A percentile compares a stretch with the other conserved stretches of the same genome.
These are phyloP conservation scores for Phalacrocorax aristotelis DNA, from an alignment of 2,113 vertebrate genomes.

Conservation along the genomic window DNA sequence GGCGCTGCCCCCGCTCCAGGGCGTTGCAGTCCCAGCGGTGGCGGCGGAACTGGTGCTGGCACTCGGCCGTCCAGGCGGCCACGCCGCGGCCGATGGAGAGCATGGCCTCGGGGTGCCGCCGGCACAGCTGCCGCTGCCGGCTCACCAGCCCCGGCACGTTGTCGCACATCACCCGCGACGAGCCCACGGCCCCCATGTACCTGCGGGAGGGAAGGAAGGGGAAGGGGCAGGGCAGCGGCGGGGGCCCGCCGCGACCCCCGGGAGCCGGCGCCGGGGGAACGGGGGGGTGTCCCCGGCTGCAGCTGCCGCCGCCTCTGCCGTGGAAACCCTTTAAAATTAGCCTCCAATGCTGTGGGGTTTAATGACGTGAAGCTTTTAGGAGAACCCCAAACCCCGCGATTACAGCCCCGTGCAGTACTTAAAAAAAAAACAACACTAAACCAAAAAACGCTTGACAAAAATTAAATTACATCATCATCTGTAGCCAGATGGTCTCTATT, in stretches of 20 bases:
- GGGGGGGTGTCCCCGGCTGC: not conserved
- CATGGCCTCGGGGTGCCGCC: constrained; percentile 88
- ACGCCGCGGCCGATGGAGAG: constrained; percentile 73
- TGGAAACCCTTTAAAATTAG: not conserved
- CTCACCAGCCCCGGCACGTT: constrained; percentile 93
- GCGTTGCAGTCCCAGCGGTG: too few species aligned
- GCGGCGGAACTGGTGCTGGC: too few species aligned
- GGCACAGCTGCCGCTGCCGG: constrained; percentile 92
- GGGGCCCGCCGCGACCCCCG: not conserved
- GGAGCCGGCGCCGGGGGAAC: too few species aligned
- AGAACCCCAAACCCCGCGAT: constrained; percentile 22
- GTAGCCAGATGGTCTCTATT: constrained; percentile 80
- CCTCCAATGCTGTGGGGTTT: not conserved
- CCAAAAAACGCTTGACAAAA: constrained; percentile 58
- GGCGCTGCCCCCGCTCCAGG: too few species aligned
- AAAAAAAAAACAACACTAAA: not conserved
- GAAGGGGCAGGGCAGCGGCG: not conserved
- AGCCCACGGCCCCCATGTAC: constrained; percentile 91
- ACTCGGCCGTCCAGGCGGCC: too few species aligned
- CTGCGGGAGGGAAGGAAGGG: constrained; percentile 55
- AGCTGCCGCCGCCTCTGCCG: not conserved
- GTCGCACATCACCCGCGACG: constrained; percentile 93
- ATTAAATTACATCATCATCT: constrained; percentile 74
- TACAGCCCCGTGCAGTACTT: constrained; percentile 16
- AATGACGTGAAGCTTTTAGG: constrained; percentile 22